Evolutionary conservation across 1,140 invertebrate species (phyloP), one percentile per base, ranked within the genome.

Genomic region (Zophobas atratus): DNA sequence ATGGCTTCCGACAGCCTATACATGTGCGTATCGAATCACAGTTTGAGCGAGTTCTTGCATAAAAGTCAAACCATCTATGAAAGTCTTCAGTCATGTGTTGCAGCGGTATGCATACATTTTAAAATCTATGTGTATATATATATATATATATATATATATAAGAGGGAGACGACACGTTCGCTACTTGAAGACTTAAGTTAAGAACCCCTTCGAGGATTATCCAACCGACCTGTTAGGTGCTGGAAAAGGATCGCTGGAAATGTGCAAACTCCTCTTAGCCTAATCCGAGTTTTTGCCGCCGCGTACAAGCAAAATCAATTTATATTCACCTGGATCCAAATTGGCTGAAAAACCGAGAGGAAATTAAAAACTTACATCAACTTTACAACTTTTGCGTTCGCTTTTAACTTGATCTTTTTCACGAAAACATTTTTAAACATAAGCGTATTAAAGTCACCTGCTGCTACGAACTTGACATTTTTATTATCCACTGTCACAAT

Each of bases 301-400:
- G 41, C 39, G 33, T 41, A 46, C 60, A 67, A 41, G 6, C 0
- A 43, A 46, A 67, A 67, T 67, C 39, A 32, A 67, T 46, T 67
- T 67, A 67, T 67, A 43, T 67, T 41, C 39, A 67, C 39, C 60
- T 67, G 60, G n/a, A 67, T 35, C 36, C 34, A 60, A 60, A 60
- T 32, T 1, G 38, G 20, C 0, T 6, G n/a, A 67, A 67, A 67
- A 43, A 20, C 38, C 8, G 20, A 1, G 1, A 43, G 2, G 55
- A 0, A 67, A 41, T 48, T 41, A 41, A 38, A 67, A 41, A 46
- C 33, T 2, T 67, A 67, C 39, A n/a, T 33, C 6, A 34, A 67
- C 60, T 67, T 67, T 43, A 32, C 41, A 67, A 41, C 39, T 67
- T 67, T 32, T 41, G 6, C 2, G n/a, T 51, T 51, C 20, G n/a